Evolutionary conservation across 2,113 vertebrate species (phyloP).

Genomic region (Campylomormyrus tamandua): DNA sequence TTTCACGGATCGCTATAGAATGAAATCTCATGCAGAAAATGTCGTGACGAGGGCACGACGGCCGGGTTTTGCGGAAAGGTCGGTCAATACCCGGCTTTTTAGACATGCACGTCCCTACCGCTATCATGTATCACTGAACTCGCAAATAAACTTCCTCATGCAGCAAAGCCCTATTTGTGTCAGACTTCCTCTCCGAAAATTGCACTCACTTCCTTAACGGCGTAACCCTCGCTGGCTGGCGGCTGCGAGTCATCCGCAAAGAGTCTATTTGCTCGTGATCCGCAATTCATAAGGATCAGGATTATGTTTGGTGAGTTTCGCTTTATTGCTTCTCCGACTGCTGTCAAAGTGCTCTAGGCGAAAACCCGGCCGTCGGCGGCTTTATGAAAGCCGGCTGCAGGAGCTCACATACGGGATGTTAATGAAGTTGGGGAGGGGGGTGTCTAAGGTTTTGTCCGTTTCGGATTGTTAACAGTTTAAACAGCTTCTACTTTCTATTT

Average conservation of each 20-base stretch:
- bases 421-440: not conserved
- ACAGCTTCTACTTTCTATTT: not conserved
- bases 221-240: slow-evolving; percentile 2
- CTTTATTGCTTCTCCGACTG: not conserved
- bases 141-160: slow-evolving; percentile 19
- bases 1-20: not conserved
- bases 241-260: not conserved
- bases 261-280: not conserved
- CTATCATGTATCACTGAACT: not conserved
- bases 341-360: not conserved
- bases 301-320: slow-evolving; percentile 21
- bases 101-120: not conserved
- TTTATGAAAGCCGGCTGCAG: not conserved
- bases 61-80: not conserved
- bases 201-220: slow-evolving; percentile 18
- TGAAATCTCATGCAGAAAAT: not conserved
- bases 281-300: not conserved
- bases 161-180: slow-evolving; percentile 15
- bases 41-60: not conserved
- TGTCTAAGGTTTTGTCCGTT: not conserved
- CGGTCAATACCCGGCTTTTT: not conserved
- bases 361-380: not conserved
- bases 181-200: slow-evolving; percentile 18
- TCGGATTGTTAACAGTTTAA: not conserved
- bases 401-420: not conserved